Evolutionary conservation across 2,888 invertebrate genomes (phyloP).

Genomic region (Synergus itoensis): DNA sequence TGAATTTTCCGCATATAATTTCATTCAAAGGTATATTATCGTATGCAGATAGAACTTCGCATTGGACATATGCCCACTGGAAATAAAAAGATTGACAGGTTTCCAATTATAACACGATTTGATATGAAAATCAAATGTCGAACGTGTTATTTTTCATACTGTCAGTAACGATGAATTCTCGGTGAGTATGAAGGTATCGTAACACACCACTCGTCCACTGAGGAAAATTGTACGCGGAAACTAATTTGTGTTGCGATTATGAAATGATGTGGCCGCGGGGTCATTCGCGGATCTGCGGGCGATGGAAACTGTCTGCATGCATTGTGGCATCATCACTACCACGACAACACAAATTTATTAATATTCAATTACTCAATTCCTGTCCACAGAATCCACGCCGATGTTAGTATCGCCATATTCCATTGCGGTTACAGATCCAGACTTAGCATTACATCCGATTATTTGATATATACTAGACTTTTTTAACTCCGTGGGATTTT

Average conservation of each 20-base stretch:
- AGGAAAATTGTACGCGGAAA: slow-evolving; percentile 65
- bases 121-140: slow-evolving; percentile 28
- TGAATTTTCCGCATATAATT: slow-evolving; percentile 13
- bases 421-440: slow-evolving; percentile 61
- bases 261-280: slow-evolving; percentile 70
- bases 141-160: slow-evolving; percentile 32
- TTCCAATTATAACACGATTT: slow-evolving; percentile 22
- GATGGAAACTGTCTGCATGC: slow-evolving; percentile 67
- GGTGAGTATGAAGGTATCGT: slow-evolving; percentile 35
- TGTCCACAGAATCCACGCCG: slow-evolving; percentile 64
- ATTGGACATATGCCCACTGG: not conserved
- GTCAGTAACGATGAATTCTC: slow-evolving; percentile 38
- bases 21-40: slow-evolving; percentile 9
- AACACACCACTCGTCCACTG: slow-evolving; percentile 52
- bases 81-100: slow-evolving; percentile 27
- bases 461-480: not conserved
- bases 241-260: slow-evolving; percentile 73
- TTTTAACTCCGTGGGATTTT: not conserved
- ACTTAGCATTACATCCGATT: not conserved
- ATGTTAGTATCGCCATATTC: slow-evolving; percentile 73
- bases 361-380: slow-evolving; percentile 76
- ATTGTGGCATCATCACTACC: slow-evolving; percentile 70
- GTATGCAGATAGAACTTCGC: not conserved
- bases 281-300: slow-evolving; percentile 64
- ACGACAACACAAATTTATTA: slow-evolving; percentile 76